Base-by-base conservation (phyloP, 1,140 invertebrate genomes). In the Scaptomyza graminum region DNA sequence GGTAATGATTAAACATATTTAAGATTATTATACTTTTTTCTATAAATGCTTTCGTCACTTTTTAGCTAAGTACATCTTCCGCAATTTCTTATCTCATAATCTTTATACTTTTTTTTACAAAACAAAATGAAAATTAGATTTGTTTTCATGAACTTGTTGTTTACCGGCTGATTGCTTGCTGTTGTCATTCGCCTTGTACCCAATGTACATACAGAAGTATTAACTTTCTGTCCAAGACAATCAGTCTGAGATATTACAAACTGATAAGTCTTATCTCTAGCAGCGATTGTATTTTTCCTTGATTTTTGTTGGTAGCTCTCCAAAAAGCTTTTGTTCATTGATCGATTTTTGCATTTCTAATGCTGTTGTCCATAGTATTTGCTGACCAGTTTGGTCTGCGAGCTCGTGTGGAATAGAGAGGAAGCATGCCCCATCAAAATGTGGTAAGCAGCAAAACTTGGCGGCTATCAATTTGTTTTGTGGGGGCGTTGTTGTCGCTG, bases 321-420 rank as follows among this genome's bases (percentile, higher is more conserved):
- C 11, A 1, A 41, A 41, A 41, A 41, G 12, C 37, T 12, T n/a
- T 1, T 41, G 37, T n/a, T 41, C 37, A 41, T 41, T 41, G 37
- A 41, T 12, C 37, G 37, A 34, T 34, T 41, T 41, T 41, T 41
- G 37, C 37, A 41, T 41, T 41, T 41, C 1, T 8, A 9, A n/a
- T n/a, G 15, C 8, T 15, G 55, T 41, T 60, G 64, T 47, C 49
- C 66, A 59, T 13, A 9, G 31, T 34, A 9, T 9, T 28, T 11
- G 39, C 59, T 74, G 71, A 64, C 71, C 74, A 76, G 74, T 76
- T 76, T 68, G 71, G 71, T 69, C 49, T 46, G 71, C 43, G 71
- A 69, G 65, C 66, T 67, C 59, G 60, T 50, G 39, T 55, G 57
- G 54, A 69, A 44, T 59, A 65, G 71, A 68, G 71, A 1, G 71